Evolutionary conservation across 2,113 vertebrate species (phyloP).

Genomic region (Callionymus lyra): DNA sequence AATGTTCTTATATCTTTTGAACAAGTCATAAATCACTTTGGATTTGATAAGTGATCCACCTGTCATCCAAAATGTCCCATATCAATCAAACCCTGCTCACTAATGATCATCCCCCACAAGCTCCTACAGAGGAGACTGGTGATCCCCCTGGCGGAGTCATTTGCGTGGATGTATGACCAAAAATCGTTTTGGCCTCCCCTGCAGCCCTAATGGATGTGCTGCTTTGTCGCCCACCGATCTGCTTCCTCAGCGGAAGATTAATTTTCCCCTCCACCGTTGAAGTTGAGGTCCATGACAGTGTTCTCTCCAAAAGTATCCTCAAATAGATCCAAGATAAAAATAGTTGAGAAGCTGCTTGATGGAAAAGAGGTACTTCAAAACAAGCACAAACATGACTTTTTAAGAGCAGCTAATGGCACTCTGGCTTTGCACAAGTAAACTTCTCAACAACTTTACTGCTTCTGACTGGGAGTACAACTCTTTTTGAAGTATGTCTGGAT

Average conservation of each 20-base stretch:
- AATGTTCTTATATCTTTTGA: background rate
- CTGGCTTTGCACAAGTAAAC: no score
- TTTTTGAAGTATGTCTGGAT: no score
- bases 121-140: slow-evolving; percentile 36
- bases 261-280: slow-evolving; percentile 25
- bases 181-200: slow-evolving; percentile 41
- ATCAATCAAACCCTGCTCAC: slow-evolving; percentile 52
- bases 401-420: no score
- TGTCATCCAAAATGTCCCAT: slow-evolving; percentile 51
- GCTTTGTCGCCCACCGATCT: slow-evolving; percentile 46
- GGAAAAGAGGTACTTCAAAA: slow-evolving; percentile 19
- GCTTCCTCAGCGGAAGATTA: slow-evolving; percentile 40
- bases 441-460: no score
- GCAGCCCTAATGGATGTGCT: slow-evolving; percentile 47
- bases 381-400: background rate
- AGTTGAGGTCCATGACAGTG: slow-evolving; percentile 25
- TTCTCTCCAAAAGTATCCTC: slow-evolving; percentile 19
- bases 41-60: slow-evolving; percentile 51
- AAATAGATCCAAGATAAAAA: slow-evolving; percentile 23
- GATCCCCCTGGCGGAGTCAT: slow-evolving; percentile 41
- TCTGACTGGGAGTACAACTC: no score
- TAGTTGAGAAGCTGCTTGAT: slow-evolving; percentile 16
- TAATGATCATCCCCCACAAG: slow-evolving; percentile 53
- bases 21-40: slow-evolving; percentile 15
- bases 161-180: slow-evolving; percentile 45